phyloP scores from a whole-genome alignment of 2,888 invertebrate species.

The Lissonota sp. region DNA sequence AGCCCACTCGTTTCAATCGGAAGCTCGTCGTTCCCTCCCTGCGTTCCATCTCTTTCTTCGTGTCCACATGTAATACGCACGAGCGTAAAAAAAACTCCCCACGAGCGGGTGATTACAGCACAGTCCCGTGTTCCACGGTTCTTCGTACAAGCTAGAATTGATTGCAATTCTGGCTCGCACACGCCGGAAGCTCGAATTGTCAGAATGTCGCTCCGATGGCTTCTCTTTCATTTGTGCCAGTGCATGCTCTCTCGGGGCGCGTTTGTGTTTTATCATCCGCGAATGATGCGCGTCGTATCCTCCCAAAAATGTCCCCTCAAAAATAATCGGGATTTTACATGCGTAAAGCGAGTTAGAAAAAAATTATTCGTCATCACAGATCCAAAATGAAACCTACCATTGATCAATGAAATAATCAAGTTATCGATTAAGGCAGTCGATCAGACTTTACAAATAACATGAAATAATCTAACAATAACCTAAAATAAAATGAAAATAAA shows the following conservation, averaged over 20 bases:
- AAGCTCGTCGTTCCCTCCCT: slow-evolving; percentile 77
- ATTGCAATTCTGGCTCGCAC: slow-evolving; percentile 72
- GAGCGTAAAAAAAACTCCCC: slow-evolving; percentile 42
- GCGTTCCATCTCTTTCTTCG: neutral
- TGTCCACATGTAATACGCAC: neutral
- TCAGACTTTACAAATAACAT: too few relatives aligned
- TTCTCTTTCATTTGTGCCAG: slow-evolving; percentile 29
- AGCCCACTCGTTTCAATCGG: slow-evolving; percentile 78
- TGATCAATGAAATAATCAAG: too few relatives aligned
- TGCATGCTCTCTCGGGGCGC: neutral
- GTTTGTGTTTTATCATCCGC: too few relatives aligned
- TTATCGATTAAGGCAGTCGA: too few relatives aligned
- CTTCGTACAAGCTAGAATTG: slow-evolving; percentile 70
- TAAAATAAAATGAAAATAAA: too few relatives aligned
- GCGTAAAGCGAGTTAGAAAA: too few relatives aligned
- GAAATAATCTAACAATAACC: too few relatives aligned
- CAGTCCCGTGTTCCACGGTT: slow-evolving; percentile 47
- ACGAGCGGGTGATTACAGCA: slow-evolving; percentile 49
- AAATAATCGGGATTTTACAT: too few relatives aligned
- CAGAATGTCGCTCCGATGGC: slow-evolving; percentile 23
- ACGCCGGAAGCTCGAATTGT: slow-evolving; percentile 63
- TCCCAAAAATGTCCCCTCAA: too few relatives aligned
- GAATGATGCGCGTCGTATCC: neutral
- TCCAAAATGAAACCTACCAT: too few relatives aligned
- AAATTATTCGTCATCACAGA: too few relatives aligned